Percentiles rank a stretch among this genome's conserved stretches.
Conservation (phyloP, 2,888 invertebrate genomes). For the Eupithecia abbreviata region DNA sequence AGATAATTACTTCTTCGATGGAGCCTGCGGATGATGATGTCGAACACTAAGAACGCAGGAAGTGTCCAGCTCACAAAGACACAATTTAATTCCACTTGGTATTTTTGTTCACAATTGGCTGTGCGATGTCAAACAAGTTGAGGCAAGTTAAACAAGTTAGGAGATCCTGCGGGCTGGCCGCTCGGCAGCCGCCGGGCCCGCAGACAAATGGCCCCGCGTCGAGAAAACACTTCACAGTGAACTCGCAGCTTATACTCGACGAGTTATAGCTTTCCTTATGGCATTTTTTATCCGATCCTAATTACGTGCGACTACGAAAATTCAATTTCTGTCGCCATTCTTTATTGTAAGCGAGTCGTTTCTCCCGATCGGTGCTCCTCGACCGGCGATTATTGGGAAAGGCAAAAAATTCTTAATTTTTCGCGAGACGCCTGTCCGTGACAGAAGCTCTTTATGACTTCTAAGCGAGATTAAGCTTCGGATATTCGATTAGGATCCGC, state of each 20-base stretch:
- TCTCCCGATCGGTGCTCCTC: not conserved
- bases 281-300: not conserved
- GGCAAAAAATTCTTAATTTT: slow-evolving; percentile 67
- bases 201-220: not conserved
- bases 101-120: slow-evolving; percentile 42
- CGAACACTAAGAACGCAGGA: not conserved
- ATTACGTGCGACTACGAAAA: not conserved
- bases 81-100: slow-evolving; percentile 36
- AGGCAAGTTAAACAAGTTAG: slow-evolving; percentile 34
- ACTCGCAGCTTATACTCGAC: not conserved
- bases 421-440: slow-evolving; percentile 63
- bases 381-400: slow-evolving; percentile 59
- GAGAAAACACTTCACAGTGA: not conserved
- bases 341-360: not conserved
- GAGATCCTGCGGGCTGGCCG: slow-evolving; percentile 19
- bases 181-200: slow-evolving; percentile 18
- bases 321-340: not conserved
- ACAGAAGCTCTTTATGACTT: slow-evolving; percentile 70
- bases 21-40: not conserved
- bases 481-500: slow-evolving; percentile 67
- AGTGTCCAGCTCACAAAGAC: not conserved
- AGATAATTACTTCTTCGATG: not conserved
- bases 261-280: not conserved
- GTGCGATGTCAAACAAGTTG: slow-evolving; percentile 40
- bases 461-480: slow-evolving; percentile 64